Base-by-base conservation (phyloP, 2,113 vertebrate genomes). In the Apodemus speciosus region DNA sequence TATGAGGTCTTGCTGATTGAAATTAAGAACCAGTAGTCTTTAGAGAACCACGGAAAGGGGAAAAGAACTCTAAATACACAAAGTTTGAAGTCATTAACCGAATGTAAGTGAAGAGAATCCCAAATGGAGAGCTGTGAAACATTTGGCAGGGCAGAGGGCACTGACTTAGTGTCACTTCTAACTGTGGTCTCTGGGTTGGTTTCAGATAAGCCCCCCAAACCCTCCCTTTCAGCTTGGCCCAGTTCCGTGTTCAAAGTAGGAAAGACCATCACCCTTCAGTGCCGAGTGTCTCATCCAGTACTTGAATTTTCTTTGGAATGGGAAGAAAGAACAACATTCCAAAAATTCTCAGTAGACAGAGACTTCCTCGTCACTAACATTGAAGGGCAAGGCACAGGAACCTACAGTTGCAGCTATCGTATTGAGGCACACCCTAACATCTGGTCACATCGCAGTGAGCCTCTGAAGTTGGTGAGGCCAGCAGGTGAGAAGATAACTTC, bases 231-330 rank as follows among this genome's bases (percentile, higher is more conserved):
- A 89, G 92, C 90, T 89, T 97, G 86, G 91, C 88, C 93, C n/a
- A 94, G 88, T 75, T 93, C 75, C 0, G 2, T 92, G 80, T 89
- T 95, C 80, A 96, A 95, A 83, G 32, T 62, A 88, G 92, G 75
- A 76, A 95, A 94, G 72, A 68, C 53, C 49, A 89, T 95, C 73
- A 93, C 49, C 23, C 72, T 96, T 75, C 95, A 91, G 43, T 95
- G 92, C 72, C 43, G 11, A 93, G 83, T 81, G 32, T 73, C 73
- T 92, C 89, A 91, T 80, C 94, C 91, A 66, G 92, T 89, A 20
- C 93, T 96, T 86, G 79, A 96, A 84, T 97, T 96, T 96, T 92
- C 68, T 90, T 66, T 95, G 86, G 89, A 95, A 92, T 93, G 90
- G 95, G 92, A 96, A 89, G 92, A 96, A 93, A 94, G 30, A 76